These are phyloP conservation scores for Callorhinus ursinus DNA, from an alignment of 2,113 vertebrate species.

Conservation along the genomic window DNA sequence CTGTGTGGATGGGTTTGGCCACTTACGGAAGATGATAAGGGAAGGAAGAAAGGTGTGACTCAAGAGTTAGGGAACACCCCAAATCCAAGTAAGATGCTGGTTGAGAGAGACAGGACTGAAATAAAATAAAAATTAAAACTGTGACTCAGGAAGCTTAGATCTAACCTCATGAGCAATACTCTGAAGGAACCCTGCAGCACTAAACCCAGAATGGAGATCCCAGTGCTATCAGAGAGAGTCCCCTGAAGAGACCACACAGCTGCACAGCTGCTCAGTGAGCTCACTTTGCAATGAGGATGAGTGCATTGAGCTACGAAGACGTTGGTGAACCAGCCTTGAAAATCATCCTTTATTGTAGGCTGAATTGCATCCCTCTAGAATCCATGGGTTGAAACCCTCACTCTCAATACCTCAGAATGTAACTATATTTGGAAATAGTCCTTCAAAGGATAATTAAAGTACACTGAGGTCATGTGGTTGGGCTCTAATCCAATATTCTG, in stretches of 20 bases:
- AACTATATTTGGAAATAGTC: not conserved
- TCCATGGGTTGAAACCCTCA: not conserved
- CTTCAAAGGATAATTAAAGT: not conserved
- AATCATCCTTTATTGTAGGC: not conserved
- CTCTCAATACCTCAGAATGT: not conserved
- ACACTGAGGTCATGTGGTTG: not conserved
- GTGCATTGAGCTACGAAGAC: rapidly evolving
- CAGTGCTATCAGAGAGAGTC: not conserved
- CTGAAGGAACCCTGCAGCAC: not conserved
- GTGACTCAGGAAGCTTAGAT: not conserved
- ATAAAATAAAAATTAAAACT: not conserved
- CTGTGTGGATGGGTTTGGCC: not conserved
- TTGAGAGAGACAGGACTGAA: not conserved
- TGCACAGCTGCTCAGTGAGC: not conserved
- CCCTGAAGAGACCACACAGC: not conserved
- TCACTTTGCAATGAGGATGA: not conserved
- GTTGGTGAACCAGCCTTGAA: not conserved
- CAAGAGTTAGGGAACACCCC: not conserved
- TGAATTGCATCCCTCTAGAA: not conserved
- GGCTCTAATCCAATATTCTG: not conserved
- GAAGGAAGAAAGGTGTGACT: not conserved
- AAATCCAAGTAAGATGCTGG: not conserved
- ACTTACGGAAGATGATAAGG: not conserved
- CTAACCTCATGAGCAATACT: not conserved
- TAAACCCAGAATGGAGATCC: not conserved